Percentiles rank a stretch among this genome's conserved stretches.
phyloP scores from a whole-genome alignment of 2,888 invertebrate genomes.

The Bombylius major region DNA sequence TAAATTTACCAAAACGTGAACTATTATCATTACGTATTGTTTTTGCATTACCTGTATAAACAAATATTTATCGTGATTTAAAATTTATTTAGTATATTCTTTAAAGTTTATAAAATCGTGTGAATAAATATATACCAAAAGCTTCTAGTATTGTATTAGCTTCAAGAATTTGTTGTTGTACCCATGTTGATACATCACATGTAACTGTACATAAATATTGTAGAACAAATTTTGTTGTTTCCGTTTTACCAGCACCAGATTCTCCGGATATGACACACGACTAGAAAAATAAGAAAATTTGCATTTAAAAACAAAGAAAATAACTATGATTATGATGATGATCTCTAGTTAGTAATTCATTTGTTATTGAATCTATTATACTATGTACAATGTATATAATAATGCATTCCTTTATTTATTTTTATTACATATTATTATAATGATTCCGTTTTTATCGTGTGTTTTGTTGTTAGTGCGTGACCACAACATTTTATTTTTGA shows the following conservation, averaged over 20 bases:
- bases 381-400: too few relatives aligned
- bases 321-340: too few relatives aligned
- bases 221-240: constrained; percentile 81
- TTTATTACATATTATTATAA: too few relatives aligned
- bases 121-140: constrained; percentile 51
- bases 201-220: constrained; percentile 86
- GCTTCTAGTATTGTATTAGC: constrained; percentile 88
- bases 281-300: constrained; percentile 35
- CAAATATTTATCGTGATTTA: background rate
- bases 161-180: constrained; percentile 90
- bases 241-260: constrained; percentile 88
- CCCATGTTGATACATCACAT: constrained; percentile 74
- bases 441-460: background rate
- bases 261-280: constrained; percentile 87
- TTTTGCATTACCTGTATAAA: constrained; percentile 69
- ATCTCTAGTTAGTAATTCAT: too few relatives aligned
- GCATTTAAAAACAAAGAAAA: background rate
- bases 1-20: constrained; percentile 89
- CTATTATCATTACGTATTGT: constrained; percentile 89
- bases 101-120: too few relatives aligned
- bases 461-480: background rate
- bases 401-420: too few relatives aligned
- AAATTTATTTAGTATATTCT: too few relatives aligned
- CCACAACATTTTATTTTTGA: background rate
- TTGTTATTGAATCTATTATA: too few relatives aligned